Base-by-base conservation (phyloP, 2,113 vertebrate genomes). In the Axis porcinus region DNA sequence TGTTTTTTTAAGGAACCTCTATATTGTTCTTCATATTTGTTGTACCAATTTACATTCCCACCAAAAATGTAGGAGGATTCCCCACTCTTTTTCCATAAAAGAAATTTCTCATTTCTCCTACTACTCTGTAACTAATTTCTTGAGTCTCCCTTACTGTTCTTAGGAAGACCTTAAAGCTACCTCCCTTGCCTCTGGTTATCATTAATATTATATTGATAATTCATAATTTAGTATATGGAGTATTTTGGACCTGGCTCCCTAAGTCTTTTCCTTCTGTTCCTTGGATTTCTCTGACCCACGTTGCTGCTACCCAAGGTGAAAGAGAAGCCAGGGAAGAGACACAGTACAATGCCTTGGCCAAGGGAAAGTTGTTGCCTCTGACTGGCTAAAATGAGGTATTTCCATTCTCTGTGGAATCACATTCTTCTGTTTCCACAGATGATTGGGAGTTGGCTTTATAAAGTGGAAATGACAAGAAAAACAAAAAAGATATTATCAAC, bases 371-470 rank as follows among this genome's bases (percentile, higher is more conserved):
- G 28, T 90, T 78, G 36, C 25, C 52, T n/a, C 64, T 52, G 47
- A 94, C 55, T 91, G 76, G 52, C 40, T n/a, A 19, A 64, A 57
- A 84, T 12, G 17, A 92, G 10, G 40, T 23, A 9, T 62, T 83
- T 83, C 57, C 55, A 16, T 52, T 76, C 76, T 95, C n/a, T 2
- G 1, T 64, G 33, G 76, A 60, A 16, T 50, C 33, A 54, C 33
- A 12, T 78, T 87, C 5, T 92, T 16, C 36, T 14, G 2, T 74
- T 93, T 95, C 52, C 45, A 79, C 85, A 86, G 64, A 94, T 74
- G 95, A 89, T 43, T 96, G 76, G 81, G 36, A 91, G 43, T 45
- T 93, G 85, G 76, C 36, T 94, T 95, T 94, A 79, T 85, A 88
- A 92, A 85, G 74, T 91, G 57, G 40, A 97, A 93, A 82, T 91